Conservation (phyloP, 1,140 invertebrate genomes). For the Atopsyche davidsoni region DNA sequence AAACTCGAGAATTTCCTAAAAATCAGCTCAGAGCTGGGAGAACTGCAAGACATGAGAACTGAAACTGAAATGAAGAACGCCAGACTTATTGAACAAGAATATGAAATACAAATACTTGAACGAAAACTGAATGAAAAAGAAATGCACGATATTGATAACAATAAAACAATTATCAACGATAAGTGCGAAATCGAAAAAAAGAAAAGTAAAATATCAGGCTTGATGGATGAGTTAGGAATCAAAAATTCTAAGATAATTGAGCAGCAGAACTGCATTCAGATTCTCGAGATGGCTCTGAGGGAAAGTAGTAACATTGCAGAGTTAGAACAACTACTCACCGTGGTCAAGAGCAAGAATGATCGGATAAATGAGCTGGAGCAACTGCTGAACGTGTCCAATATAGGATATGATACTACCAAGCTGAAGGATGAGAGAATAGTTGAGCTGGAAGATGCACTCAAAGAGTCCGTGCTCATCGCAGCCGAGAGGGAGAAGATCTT, state of each 20-base stretch:
- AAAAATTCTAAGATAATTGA: constrained; percentile 52
- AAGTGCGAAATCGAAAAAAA: constrained; percentile 33
- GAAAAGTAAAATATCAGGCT: constrained; percentile 41
- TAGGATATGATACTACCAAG: constrained; percentile 31
- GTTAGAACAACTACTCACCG: constrained; percentile 46
- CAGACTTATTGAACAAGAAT: constrained; percentile 22
- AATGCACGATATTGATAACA: constrained; percentile 27
- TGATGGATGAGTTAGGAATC: constrained; percentile 45
- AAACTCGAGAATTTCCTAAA: constrained; percentile 20
- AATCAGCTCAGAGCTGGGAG: constrained; percentile 11
- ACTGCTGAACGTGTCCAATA: constrained; percentile 37
- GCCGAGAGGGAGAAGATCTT: constrained; percentile 58
- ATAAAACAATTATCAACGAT: constrained; percentile 25
- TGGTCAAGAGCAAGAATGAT: constrained; percentile 50
- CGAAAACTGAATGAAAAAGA: constrained; percentile 12
- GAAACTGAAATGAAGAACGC: constrained; percentile 19
- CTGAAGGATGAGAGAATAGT: constrained; percentile 57
- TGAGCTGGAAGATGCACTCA: constrained; percentile 73
- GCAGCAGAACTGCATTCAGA: constrained; percentile 50
- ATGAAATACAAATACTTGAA: constrained; percentile 16
- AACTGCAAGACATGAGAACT: constrained; percentile 12
- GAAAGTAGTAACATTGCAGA: constrained; percentile 52
- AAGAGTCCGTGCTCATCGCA: constrained; percentile 59
- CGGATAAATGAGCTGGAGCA: constrained; percentile 47
- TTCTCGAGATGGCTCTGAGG: constrained; percentile 49